Conservation (phyloP, 2,113 vertebrate genomes). For the Gnathonemus longibarbis region DNA sequence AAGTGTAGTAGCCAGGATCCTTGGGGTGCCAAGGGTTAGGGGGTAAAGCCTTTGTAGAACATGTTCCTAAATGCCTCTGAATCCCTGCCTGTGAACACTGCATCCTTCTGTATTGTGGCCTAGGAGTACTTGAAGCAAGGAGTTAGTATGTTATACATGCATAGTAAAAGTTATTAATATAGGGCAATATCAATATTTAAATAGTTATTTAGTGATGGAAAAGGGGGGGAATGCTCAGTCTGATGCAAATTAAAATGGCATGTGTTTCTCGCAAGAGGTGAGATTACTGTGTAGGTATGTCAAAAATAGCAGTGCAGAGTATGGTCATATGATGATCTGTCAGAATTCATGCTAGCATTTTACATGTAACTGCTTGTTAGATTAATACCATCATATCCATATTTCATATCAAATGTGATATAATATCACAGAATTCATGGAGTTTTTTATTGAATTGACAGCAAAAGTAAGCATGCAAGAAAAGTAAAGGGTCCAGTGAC, state of each 20-base stretch:
- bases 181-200: not conserved
- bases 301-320: not conserved
- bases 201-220: not conserved
- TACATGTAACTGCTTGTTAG: too few relatives aligned
- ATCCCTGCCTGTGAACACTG: not conserved
- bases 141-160: not conserved
- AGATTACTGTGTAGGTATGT: not conserved
- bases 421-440: too few relatives aligned
- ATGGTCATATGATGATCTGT: not conserved
- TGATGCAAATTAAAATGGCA: not conserved
- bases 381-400: too few relatives aligned
- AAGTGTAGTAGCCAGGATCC: not conserved
- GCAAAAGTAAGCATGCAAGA: not conserved
- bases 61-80: not conserved
- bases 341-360: too few relatives aligned
- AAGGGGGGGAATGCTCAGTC: not conserved
- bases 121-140: not conserved
- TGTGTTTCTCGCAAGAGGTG: not conserved
- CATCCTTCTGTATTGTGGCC: not conserved
- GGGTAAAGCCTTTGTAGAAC: not conserved
- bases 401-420: too few relatives aligned
- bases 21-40: not conserved
- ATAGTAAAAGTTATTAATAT: not conserved
- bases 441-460: not conserved
- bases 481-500: not conserved